Percentiles rank a stretch among this genome's conserved stretches.
Conservation (phyloP, 2,113 vertebrate species). For the Cygnus buccinator region DNA sequence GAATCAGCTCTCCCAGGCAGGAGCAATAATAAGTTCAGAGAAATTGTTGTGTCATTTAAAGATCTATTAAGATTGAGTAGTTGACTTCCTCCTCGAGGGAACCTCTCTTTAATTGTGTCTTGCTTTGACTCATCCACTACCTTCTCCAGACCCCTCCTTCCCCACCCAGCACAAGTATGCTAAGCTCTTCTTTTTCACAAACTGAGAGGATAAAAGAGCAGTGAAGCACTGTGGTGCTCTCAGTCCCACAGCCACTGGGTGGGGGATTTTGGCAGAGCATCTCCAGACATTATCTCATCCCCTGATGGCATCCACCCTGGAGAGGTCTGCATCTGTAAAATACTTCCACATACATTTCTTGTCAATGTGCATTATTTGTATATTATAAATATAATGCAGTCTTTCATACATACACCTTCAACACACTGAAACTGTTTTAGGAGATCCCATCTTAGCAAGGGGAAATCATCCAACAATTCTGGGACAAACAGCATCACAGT, state of each 20-base stretch:
- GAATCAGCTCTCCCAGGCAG: constrained; percentile 23
- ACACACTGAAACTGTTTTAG: neutral
- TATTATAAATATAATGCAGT: neutral
- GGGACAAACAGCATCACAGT: neutral
- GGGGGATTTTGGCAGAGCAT: neutral
- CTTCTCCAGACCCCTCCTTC: neutral
- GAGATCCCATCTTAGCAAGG: neutral
- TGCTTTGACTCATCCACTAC: neutral
- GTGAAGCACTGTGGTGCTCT: neutral
- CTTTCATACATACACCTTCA: neutral
- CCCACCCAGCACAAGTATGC: fast-evolving
- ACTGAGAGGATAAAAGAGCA: neutral
- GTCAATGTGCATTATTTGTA: neutral
- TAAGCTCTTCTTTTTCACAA: neutral
- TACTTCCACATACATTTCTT: neutral
- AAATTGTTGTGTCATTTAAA: neutral
- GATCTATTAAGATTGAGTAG: constrained; percentile 21
- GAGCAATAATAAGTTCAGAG: neutral
- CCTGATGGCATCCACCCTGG: neutral
- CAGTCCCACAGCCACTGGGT: neutral
- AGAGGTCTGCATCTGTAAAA: neutral
- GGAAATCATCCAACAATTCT: neutral
- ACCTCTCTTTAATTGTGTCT: neutral
- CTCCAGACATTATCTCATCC: constrained; percentile 3
- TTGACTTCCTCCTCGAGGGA: neutral